Conservation (phyloP, 2,888 invertebrate species). For the Lissocephala sabroskyi region DNA sequence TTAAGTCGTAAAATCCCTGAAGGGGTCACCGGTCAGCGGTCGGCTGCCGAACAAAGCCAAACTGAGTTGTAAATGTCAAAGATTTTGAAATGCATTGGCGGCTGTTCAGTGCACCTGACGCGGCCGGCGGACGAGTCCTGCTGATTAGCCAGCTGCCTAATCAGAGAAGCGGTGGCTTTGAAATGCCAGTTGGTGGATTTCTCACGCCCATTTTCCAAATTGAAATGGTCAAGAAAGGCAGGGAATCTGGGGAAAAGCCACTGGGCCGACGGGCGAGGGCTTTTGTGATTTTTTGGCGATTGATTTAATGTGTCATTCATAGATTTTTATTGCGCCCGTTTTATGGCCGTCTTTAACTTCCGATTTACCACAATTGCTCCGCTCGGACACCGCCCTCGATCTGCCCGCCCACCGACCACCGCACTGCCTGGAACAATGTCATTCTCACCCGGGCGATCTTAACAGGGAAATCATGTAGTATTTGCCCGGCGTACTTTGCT, state of each 20-base stretch:
- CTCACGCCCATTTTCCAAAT: slow-evolving; percentile 48
- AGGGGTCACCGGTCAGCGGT: slow-evolving; percentile 14
- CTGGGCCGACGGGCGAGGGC: slow-evolving; percentile 43
- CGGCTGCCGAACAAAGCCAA: slow-evolving; percentile 30
- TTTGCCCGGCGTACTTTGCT: slow-evolving; percentile 68
- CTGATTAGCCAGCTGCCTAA: background rate
- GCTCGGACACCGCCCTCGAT: slow-evolving; percentile 61
- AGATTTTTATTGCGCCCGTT: slow-evolving; percentile 72
- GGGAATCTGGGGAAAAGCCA: slow-evolving; percentile 14
- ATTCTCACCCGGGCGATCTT: slow-evolving; percentile 46
- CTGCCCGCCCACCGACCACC: slow-evolving; percentile 15
- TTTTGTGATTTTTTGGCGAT: slow-evolving; percentile 71
- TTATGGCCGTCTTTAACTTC: slow-evolving; percentile 73
- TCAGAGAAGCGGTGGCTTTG: background rate
- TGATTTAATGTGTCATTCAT: slow-evolving; percentile 73
- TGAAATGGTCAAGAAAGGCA: slow-evolving; percentile 25
- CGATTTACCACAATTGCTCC: slow-evolving; percentile 72
- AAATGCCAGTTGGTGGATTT: slow-evolving; percentile 48
- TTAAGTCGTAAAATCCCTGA: slow-evolving; percentile 57
- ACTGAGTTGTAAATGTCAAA: slow-evolving; percentile 56
- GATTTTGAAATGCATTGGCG: slow-evolving; percentile 47
- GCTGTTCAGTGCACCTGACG: slow-evolving; percentile 32
- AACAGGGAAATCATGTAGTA: slow-evolving; percentile 71
- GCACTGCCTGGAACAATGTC: slow-evolving; percentile 17
- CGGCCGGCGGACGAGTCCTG: background rate